A percentile compares a stretch with the other conserved stretches of the same genome.
phyloP scores from a whole-genome alignment of 2,888 invertebrate genomes.

The Tinea pellionella region DNA sequence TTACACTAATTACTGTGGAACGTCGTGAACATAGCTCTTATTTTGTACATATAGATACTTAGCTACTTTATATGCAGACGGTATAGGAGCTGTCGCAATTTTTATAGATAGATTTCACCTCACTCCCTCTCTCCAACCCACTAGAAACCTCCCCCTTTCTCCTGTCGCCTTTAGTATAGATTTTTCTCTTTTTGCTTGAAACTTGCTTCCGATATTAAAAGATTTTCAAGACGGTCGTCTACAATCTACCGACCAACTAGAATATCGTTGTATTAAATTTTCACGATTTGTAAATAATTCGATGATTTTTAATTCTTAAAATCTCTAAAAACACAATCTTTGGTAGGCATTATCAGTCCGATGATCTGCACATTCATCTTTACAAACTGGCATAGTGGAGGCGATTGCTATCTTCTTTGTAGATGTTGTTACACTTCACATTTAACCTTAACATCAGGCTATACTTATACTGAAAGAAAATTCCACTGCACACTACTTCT shows the following conservation, averaged over 20 bases:
- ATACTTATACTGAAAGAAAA: no score
- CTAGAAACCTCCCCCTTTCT: not conserved
- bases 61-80: slow-evolving; percentile 18
- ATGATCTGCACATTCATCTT: no score
- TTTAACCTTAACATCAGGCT: no score
- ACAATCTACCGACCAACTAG: not conserved
- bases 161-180: slow-evolving; percentile 42
- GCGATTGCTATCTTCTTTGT: no score
- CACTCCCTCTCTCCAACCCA: slow-evolving; percentile 11
- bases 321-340: no score
- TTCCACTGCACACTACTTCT: no score
- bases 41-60: no score
- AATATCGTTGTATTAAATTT: not conserved
- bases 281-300: not conserved
- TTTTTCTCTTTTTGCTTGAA: slow-evolving; percentile 42
- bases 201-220: slow-evolving; percentile 16
- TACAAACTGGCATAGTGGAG: no score
- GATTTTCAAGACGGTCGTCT: slow-evolving; percentile 13
- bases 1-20: no score
- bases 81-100: slow-evolving; percentile 17
- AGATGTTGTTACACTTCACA: no score
- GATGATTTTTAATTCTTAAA: not conserved
- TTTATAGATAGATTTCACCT: slow-evolving; percentile 19
- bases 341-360: no score
- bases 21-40: no score